Conservation (phyloP, 2,797 vertebrate genomes). For the Gobionotothen gibberifrons region DNA sequence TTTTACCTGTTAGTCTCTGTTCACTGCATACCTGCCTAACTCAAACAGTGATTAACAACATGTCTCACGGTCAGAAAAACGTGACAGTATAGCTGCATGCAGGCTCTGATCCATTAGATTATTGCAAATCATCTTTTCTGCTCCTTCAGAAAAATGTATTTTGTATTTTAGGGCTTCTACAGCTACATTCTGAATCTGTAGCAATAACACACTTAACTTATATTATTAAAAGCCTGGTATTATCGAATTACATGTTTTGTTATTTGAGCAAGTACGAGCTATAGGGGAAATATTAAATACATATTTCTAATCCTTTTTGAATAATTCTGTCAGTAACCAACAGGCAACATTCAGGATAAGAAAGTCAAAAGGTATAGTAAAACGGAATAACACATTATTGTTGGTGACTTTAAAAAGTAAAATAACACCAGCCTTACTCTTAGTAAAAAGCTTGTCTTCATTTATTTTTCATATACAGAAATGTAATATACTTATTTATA, state of each 20-base stretch:
- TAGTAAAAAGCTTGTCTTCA: too few species aligned
- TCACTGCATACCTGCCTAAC: slow-evolving; percentile 19
- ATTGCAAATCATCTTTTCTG: neutral
- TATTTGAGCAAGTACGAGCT: neutral
- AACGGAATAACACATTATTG: neutral
- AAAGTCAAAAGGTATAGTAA: neutral
- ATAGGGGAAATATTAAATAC: neutral
- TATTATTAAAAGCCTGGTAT: neutral
- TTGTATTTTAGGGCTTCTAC: neutral
- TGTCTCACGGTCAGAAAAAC: slow-evolving; percentile 18
- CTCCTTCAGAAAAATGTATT: neutral
- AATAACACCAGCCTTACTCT: neutral
- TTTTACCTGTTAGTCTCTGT: slow-evolving; percentile 32
- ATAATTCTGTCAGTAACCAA: neutral
- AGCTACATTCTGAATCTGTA: neutral
- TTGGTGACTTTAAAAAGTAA: slow-evolving; percentile 1
- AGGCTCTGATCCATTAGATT: neutral
- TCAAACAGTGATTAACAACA: slow-evolving; percentile 18
- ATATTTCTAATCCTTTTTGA: neutral
- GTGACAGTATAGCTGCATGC: slow-evolving; percentile 6
- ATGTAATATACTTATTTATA: too few species aligned
- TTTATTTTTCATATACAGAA: too few species aligned
- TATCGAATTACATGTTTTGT: neutral
- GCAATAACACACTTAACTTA: neutral
- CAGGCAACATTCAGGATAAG: neutral